phyloP scores from a whole-genome alignment of 2,113 vertebrate species.

The Sitta europaea region DNA sequence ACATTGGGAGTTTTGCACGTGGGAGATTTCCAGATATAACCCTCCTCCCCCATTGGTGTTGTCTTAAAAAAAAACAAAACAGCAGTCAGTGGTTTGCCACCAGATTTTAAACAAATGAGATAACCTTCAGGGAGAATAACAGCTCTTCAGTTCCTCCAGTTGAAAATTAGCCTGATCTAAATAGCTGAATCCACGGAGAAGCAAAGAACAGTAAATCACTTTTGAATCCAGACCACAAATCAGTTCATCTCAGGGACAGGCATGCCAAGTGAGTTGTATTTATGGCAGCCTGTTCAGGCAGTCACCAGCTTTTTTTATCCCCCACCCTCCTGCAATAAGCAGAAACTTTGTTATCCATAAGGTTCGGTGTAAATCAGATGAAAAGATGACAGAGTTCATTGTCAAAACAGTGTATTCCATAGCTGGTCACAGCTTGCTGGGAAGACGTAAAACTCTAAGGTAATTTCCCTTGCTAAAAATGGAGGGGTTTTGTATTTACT shows the following conservation, averaged over 20 bases:
- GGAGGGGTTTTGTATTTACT: rapidly evolving
- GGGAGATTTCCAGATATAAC: background rate
- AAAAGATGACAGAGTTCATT: background rate
- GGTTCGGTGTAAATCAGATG: background rate
- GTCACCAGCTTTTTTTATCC: background rate
- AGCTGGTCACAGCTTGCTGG: background rate
- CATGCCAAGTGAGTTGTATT: background rate
- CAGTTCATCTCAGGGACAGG: background rate
- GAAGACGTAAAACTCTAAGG: background rate
- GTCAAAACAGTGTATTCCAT: background rate
- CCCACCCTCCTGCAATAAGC: background rate
- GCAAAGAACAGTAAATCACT: background rate
- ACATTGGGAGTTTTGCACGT: background rate
- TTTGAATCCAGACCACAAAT: constrained; percentile 43
- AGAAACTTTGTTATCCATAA: background rate
- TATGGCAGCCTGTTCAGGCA: background rate
- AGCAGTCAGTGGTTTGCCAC: constrained; percentile 16
- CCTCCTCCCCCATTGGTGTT: background rate
- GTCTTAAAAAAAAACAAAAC: background rate
- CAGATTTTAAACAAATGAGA: constrained; percentile 25
- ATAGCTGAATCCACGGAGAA: constrained; percentile 6
- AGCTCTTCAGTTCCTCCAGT: background rate
- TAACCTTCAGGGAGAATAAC: constrained; percentile 1
- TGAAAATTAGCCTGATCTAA: constrained; percentile 53
- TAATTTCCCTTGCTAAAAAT: background rate